phyloP scores from a whole-genome alignment of 2,888 invertebrate genomes.

The Mythimna loreyi region DNA sequence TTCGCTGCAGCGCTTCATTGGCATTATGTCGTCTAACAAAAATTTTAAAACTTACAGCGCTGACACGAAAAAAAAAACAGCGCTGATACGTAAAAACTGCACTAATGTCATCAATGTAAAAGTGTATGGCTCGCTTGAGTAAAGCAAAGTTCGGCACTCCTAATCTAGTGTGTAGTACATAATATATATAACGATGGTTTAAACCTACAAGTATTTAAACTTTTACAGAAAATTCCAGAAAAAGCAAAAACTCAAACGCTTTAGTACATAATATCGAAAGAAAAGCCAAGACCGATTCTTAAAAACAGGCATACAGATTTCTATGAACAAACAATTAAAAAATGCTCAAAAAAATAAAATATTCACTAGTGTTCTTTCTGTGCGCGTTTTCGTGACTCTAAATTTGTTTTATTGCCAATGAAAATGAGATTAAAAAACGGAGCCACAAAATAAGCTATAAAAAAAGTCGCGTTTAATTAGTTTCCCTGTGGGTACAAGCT shows the following conservation, averaged over 20 bases:
- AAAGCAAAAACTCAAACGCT: too few relatives aligned
- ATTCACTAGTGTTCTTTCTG: not conserved
- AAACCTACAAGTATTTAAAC: not conserved
- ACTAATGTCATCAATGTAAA: too few relatives aligned
- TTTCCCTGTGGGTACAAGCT: constrained; percentile 18
- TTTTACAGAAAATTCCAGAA: too few relatives aligned
- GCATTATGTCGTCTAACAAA: too few relatives aligned
- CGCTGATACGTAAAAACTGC: too few relatives aligned
- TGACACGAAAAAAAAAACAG: too few relatives aligned
- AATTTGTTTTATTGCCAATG: constrained; percentile 36
- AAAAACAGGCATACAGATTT: not conserved
- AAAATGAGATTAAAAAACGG: constrained; percentile 25
- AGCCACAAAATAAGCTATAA: constrained; percentile 29
- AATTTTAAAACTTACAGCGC: too few relatives aligned
- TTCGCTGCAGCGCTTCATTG: too few relatives aligned
- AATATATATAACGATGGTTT: too few relatives aligned
- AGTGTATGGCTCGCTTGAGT: too few relatives aligned
- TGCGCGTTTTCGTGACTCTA: constrained; percentile 7
- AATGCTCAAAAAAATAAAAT: not conserved
- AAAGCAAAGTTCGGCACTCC: too few relatives aligned
- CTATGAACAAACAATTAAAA: not conserved
- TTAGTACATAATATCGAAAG: not conserved
- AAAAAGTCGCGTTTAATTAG: constrained; percentile 40
- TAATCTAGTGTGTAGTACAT: too few relatives aligned
- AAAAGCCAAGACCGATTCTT: not conserved